These are phyloP conservation scores for Chloropsis hardwickii DNA, from an alignment of 2,113 vertebrate species.

Conservation along the genomic window DNA sequence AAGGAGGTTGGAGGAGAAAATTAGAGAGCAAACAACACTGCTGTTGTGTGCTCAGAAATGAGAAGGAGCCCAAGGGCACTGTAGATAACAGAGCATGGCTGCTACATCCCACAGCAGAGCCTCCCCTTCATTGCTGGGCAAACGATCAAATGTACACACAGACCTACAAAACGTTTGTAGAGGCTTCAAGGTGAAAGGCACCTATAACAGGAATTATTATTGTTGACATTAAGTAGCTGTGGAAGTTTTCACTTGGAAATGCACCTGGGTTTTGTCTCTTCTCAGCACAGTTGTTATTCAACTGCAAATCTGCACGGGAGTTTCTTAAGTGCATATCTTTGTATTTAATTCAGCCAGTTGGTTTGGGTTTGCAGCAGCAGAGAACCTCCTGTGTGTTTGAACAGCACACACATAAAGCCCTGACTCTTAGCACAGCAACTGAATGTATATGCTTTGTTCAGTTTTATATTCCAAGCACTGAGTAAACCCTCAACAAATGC, in stretches of 20 bases:
- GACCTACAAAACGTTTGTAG: not conserved
- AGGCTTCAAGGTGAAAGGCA: not conserved
- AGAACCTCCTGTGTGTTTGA: not conserved
- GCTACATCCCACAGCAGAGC: not conserved
- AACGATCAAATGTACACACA: not conserved
- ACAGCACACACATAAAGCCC: not conserved
- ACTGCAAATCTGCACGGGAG: not conserved
- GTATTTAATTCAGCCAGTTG: not conserved
- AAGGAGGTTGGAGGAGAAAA: not conserved
- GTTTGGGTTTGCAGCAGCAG: not conserved
- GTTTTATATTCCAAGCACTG: not conserved
- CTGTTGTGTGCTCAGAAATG: not conserved
- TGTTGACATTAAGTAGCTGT: not conserved
- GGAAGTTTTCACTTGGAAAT: not conserved
- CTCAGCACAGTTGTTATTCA: not conserved
- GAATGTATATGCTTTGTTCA: not conserved
- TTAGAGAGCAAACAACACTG: not conserved
- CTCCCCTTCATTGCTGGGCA: not conserved
- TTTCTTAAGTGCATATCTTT: not conserved
- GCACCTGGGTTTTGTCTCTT: not conserved
- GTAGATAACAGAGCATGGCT: not conserved
- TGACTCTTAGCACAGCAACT: not conserved
- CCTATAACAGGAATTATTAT: not conserved
- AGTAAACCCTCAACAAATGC: constrained; percentile 13
- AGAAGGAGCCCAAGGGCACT: not conserved